Base-by-base conservation (phyloP, 2,797 vertebrate species). In the Rhynchonycteris naso region DNA sequence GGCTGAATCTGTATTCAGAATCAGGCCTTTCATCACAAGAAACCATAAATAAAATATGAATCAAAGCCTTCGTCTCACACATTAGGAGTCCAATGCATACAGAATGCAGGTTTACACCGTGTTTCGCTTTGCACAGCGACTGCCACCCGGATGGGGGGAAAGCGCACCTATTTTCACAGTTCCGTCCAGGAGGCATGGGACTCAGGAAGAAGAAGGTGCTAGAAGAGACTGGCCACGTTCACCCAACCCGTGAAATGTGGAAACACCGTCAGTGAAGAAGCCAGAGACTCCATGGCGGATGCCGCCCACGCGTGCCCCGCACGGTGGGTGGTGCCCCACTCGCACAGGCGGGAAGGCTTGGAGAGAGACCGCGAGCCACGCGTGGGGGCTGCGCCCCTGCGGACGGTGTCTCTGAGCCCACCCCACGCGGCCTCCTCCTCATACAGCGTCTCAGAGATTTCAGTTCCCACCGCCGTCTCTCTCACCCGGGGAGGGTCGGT, bases 21-120 rank as follows among this genome's bases (percentile, higher is more conserved):
- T 65, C 89, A 87, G 59, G 47, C 0, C 68, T 91, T 92, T 90
- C 33, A 79, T 85, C 89, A 69, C 88, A 87, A 75, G 63, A 90
- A 86, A 83, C 90, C 43, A 87, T 87, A 95, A 89, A 92, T 96
- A 92, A 96, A 50, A 91, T 79, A 52, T 50, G 47, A 61, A 26
- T 43, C 26, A 9, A 94, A 95, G 58, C 24, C 47, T 97, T 89
- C 93, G 30, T 79, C 79, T 95, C 68, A 52, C 8, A 59, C 38
- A 56, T 24, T 79, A 50, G 81, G 79, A 86, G 22, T 56, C 65
- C 90, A 84, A 86, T 13, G 43, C 28, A 85, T 84, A 35, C 18
- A 69, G 56, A 86, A 43, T 61, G 28, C 9, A 21, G 74, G 69
- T 15, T 54, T 86, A 68, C 69, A 86, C 92, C 63, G 81, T 68